Base-by-base conservation (phyloP, 2,113 vertebrate genomes). In the Xiphophorus couchianus region DNA sequence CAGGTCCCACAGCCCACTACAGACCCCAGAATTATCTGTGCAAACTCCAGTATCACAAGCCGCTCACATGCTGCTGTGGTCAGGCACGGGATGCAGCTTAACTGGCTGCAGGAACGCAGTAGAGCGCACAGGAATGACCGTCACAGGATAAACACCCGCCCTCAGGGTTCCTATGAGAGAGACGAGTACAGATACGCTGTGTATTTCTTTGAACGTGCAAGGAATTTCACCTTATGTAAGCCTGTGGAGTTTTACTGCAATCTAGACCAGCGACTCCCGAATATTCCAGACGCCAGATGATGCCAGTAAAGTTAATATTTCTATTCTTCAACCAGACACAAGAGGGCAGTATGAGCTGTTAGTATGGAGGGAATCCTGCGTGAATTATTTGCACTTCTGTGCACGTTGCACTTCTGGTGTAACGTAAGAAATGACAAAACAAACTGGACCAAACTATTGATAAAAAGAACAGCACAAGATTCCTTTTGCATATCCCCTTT, bases 41-140 rank as follows among this genome's bases (percentile, higher is more conserved):
- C 69, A 69, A 25, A 51, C 44, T 76, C 62, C 70, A 15, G 62
- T 42, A 90, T 90, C 92, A 89, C 82, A 87, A 88, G 86, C 87
- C 65, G 80, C 82, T 95, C 94, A 94, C 93, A 95, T 94, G 94
- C 80, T 85, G 63, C 76, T 31, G 29, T 25, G 42, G 77, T 73
- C 79, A 51, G 86, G 88, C 93, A 94, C 88, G 92, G 90, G 93
- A 68, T 90, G 75, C 73, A 71, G 91, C 88, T 94, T 93, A 95
- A 91, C 90, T 83, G 42, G 54, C 64, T 77, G 76, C 75, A 85
- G 83, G 87, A 82, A 60, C 60, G 35, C 84, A 82, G 71, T 48
- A 61, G 81, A 75, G 81, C 79, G 80, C 84, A 80, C 74, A 79
- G 80, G 88, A 91, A 92, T 93, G 91, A 88, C 65, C 88, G 66